Base-by-base conservation (phyloP, 2,113 vertebrate species). In the Sinocyclocheilus maitianheensis region DNA sequence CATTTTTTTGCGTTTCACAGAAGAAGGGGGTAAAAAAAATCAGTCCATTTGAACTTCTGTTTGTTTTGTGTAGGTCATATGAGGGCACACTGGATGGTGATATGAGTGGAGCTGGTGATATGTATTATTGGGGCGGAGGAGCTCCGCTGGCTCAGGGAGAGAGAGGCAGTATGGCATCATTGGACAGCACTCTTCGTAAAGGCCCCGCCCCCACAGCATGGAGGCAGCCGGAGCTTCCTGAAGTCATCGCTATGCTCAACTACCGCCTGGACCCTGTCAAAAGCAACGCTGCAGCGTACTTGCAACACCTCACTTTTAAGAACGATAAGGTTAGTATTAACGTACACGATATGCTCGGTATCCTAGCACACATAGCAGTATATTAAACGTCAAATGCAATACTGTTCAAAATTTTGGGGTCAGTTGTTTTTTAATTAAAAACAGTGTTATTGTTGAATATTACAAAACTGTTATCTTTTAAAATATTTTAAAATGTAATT, bases 201-300 rank as follows among this genome's bases (percentile, higher is more conserved):
- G 95, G 92, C 0, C 92, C 95, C 0, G 92, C 91, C 0, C 94
- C 96, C 0, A 89, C 94, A 0, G 92, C 88, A 16, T 99, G 97
- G 97, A 96, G 97, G 40, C 96, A 99, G 85, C 98, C 98, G 0
- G 97, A 99, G 90, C 94, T 99, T n/a, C 96, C 97, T 0, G 98
- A 99, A 92, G 98, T 99, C 77, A 97, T 99, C 0, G 97, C 96
- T 88, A 99, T 99, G 98, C 95, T 99, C 16, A 97, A 96, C 84
- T 99, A 97, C 91, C 96, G 96, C 0, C 91, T 99, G 89, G 98
- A 99, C 2, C 95, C 98, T 0, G 98, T 99, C 87, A 97, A 94
- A 90, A 97, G 97, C 93, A 99, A 99, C 0, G 98, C 98, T 0
- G 98, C 98, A 0, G 97, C 98, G 0, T 99, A 96, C 90, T 94